Conservation (phyloP, 92 coral and sea anemone species). For the Diadumene lineata region DNA sequence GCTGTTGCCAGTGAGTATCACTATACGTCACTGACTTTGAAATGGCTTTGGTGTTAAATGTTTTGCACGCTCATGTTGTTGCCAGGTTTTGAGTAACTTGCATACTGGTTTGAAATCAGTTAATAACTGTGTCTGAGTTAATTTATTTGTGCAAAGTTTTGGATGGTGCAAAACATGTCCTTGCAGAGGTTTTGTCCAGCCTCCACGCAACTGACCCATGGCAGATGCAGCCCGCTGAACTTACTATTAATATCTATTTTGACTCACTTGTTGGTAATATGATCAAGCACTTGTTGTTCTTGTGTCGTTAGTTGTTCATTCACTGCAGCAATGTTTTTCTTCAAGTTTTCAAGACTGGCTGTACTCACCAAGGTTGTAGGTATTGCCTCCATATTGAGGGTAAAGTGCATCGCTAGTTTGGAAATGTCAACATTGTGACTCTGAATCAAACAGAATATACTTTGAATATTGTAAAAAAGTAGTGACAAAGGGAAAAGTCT, state of each 20-base stretch:
- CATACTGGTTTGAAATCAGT: too few species aligned
- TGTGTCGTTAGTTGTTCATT: conserved; percentile 52
- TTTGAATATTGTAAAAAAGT: background rate
- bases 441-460: conserved; percentile 37
- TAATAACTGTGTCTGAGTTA: too few species aligned
- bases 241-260: background rate
- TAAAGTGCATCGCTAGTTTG: conserved; percentile 90
- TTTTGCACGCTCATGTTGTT: too few species aligned
- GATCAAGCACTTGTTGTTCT: conserved; percentile 63
- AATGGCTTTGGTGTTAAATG: too few species aligned
- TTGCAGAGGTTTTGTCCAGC: too few species aligned
- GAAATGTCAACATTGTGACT: conserved; percentile 85
- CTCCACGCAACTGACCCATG: background rate
- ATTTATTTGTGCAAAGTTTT: too few species aligned
- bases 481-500: background rate
- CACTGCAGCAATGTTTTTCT: conserved; percentile 79
- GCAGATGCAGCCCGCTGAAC: background rate
- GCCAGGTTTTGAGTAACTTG: too few species aligned
- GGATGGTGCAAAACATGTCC: too few species aligned
- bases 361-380: conserved; percentile 96
- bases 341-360: conserved; percentile 78
- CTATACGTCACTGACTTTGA: too few species aligned
- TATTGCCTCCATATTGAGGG: conserved; percentile 67
- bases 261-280: conserved; percentile 64
- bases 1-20: too few species aligned